Evolutionary conservation across 2,113 vertebrate genomes (phyloP).

Genomic region (Rhinolophus sinicus): DNA sequence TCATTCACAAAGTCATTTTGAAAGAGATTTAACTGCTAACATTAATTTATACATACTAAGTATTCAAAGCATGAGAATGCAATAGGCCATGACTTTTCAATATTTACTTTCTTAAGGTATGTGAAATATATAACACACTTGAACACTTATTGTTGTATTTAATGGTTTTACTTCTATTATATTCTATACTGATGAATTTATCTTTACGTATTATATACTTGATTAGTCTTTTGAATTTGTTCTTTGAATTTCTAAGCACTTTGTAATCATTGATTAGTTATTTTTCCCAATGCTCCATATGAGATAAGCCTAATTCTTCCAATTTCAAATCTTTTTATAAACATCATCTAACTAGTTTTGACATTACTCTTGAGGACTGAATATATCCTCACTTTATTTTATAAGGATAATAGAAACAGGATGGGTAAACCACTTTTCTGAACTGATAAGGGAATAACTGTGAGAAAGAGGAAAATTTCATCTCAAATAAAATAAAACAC

Average conservation of each 20-base stretch:
- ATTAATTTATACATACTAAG: background rate
- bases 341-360: background rate
- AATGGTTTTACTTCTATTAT: background rate
- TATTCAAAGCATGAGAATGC: background rate
- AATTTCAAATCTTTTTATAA: background rate
- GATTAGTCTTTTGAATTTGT: background rate
- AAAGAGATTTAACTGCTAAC: background rate
- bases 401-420: background rate
- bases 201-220: background rate
- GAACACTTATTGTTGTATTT: background rate
- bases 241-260: conserved; percentile 9
- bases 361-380: background rate
- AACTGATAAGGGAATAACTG: background rate
- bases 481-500: background rate
- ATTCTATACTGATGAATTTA: background rate
- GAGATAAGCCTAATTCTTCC: background rate
- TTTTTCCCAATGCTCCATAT: background rate
- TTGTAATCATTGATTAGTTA: background rate
- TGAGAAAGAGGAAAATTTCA: background rate
- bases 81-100: background rate
- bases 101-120: background rate
- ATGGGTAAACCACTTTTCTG: background rate
- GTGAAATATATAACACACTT: background rate
- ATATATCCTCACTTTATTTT: background rate
- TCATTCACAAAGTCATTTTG: background rate